Percentiles rank a stretch among this genome's conserved stretches.
These are phyloP conservation scores for Brenthis daphne DNA, from an alignment of 2,888 invertebrate species.

Conservation along the genomic window DNA sequence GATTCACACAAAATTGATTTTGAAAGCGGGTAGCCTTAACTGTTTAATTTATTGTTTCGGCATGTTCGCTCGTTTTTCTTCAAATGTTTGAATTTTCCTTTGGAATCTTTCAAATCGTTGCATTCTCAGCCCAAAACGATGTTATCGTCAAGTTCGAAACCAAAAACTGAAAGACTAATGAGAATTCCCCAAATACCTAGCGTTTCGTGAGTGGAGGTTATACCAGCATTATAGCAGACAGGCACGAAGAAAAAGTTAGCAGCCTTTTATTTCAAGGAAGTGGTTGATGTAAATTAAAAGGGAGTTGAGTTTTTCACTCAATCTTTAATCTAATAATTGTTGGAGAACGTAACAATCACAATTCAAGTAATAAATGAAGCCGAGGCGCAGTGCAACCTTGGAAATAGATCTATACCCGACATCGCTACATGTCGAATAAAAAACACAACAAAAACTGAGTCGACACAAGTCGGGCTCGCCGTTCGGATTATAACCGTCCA, in stretches of 20 bases:
- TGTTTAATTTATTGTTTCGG: conserved; percentile 60
- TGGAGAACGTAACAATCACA: conserved; percentile 56
- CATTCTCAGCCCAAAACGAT: conserved; percentile 39
- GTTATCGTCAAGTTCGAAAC: conserved; percentile 44
- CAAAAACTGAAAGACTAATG: conserved; percentile 52
- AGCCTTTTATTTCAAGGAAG: conserved; percentile 68
- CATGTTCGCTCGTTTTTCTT: conserved; percentile 42
- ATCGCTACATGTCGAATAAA: conserved; percentile 61
- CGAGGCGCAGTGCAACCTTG: conserved; percentile 67
- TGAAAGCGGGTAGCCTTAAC: conserved; percentile 60
- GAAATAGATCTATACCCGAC: conserved; percentile 63
- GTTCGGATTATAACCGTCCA: conserved; percentile 70
- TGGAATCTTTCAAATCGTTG: conserved; percentile 24
- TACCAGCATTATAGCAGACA: conserved; percentile 66
- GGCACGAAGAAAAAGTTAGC: conserved; percentile 67
- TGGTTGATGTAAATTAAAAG: conserved; percentile 64
- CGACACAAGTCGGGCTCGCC: conserved; percentile 56
- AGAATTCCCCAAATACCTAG: conserved; percentile 58
- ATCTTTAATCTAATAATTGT: conserved; percentile 59
- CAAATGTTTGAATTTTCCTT: conserved; percentile 13
- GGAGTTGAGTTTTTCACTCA: conserved; percentile 57
- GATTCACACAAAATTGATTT: conserved; percentile 63
- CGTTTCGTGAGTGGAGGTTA: conserved; percentile 67
- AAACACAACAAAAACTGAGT: conserved; percentile 69
- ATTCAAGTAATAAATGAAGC: conserved; percentile 57